Evolutionary conservation across 2,797 vertebrate species (phyloP), one percentile per base, ranked within the genome.

Genomic region (Coluber constrictor): DNA sequence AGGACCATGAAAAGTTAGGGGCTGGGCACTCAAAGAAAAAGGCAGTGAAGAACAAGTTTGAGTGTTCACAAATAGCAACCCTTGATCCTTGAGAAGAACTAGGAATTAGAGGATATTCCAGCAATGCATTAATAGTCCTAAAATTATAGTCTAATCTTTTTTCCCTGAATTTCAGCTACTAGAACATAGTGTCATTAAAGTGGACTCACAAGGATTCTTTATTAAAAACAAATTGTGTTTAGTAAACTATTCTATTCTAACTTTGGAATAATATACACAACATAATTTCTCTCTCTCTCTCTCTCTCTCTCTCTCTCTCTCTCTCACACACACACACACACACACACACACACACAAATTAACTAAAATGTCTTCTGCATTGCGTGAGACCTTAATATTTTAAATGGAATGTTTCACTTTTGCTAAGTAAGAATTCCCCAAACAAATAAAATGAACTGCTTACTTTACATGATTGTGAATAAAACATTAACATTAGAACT

Each of bases 401-500:
- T 83, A 47, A 47, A 47, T 60, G 61, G 16, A 87, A 54, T 63
- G 7, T 60, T 0, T 20, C 60, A 9, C 11, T 0, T 87, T 74
- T 93, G 70, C 93, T 93, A 87, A 11, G 0, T 91, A 95, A 27
- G 15, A 3, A 11, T 66, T 93, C 37, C 83, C 92, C 59, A 2
- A 1, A 3, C 88, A 88, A 56, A 37, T 87, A 92, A 27, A 13
- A 27, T 27, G 4, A 23, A n/a, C n/a, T 10, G 5, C 90, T 27
- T 87, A 37, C 0, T 0, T 0, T 0, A 54, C 66, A 59, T 0
- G 9, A 4, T 0, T 92, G 25, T 93, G 90, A 94, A 95, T 47
- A 47, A 60, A 90, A 93, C 37, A 0, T 0, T 2, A 89, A 57
- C 51, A 27, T 29, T 18, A 90, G 56, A 63, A 29, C 63, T 60